Percentiles rank a stretch among this genome's conserved stretches.
Conservation (phyloP, 2,888 invertebrate genomes). For the Nomada fucata region DNA sequence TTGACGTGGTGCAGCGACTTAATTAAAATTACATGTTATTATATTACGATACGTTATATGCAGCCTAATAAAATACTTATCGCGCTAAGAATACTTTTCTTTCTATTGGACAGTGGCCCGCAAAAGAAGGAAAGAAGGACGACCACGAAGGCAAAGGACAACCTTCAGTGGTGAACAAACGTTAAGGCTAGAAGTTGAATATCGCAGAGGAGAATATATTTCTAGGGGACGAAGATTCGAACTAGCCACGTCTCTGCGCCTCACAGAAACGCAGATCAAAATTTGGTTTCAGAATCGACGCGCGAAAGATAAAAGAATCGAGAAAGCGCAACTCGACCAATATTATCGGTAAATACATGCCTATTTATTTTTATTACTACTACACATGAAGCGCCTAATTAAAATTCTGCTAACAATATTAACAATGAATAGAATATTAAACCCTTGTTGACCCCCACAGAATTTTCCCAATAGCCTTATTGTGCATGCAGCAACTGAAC, state of each 20-base stretch:
- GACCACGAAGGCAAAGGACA: conserved; percentile 95
- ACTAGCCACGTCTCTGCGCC: conserved; percentile 88
- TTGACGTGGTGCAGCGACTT: too few relatives aligned
- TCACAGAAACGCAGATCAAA: conserved; percentile 93
- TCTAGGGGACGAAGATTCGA: conserved; percentile 93
- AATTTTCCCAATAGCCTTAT: too few relatives aligned
- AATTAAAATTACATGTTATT: too few relatives aligned
- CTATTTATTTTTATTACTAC: neutral
- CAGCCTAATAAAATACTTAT: too few relatives aligned
- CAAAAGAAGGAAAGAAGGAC: conserved; percentile 93
- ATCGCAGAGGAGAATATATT: conserved; percentile 96
- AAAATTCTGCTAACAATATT: neutral
- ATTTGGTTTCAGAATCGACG: conserved; percentile 97
- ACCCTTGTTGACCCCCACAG: too few relatives aligned
- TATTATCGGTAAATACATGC: conserved; percentile 91
- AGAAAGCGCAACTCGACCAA: conserved; percentile 97
- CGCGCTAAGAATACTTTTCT: neutral
- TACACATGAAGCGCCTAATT: neutral
- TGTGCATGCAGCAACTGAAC: too few relatives aligned
- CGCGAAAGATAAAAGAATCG: conserved; percentile 98
- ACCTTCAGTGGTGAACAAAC: conserved; percentile 98
- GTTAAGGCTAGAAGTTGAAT: conserved; percentile 94
- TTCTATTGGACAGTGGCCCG: conserved; percentile 88
- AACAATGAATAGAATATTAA: too few relatives aligned
- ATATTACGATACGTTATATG: too few relatives aligned